These are phyloP conservation scores for Machaerirhynchus nigripectus DNA, from an alignment of 2,113 vertebrate species.

Conservation along the genomic window DNA sequence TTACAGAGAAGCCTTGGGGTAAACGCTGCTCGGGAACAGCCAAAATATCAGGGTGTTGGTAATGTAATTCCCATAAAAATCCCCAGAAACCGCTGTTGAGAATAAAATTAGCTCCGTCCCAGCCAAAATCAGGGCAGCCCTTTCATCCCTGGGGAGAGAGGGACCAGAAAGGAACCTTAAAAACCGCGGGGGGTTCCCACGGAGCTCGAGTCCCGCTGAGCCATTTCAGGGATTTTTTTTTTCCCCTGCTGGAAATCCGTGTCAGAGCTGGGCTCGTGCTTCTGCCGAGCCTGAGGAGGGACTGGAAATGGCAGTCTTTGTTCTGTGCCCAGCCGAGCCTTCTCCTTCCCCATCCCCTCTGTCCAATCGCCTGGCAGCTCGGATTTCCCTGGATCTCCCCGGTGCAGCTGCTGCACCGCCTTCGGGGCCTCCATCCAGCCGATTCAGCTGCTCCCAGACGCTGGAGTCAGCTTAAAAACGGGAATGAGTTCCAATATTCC, in stretches of 20 bases:
- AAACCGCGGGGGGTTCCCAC: accelerated
- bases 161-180: not conserved
- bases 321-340: conserved; percentile 33
- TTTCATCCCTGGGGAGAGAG: not conserved
- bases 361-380: not conserved
- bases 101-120: not conserved
- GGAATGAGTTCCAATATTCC: not conserved
- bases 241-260: not conserved
- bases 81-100: accelerated
- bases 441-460: not conserved
- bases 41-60: accelerated
- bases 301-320: conserved; percentile 66
- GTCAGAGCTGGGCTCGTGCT: not conserved
- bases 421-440: not conserved
- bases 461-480: not conserved
- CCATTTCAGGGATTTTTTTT: not conserved
- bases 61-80: accelerated
- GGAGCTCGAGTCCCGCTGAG: not conserved
- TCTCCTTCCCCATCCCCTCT: not conserved
- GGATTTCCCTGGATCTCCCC: not conserved
- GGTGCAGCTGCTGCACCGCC: not conserved
- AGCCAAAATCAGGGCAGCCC: not conserved
- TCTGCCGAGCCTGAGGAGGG: not conserved
- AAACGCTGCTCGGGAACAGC: not conserved
- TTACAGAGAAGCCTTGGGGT: accelerated